Conservation (phyloP, 1,140 invertebrate genomes). For the Drosophila baimaii region DNA sequence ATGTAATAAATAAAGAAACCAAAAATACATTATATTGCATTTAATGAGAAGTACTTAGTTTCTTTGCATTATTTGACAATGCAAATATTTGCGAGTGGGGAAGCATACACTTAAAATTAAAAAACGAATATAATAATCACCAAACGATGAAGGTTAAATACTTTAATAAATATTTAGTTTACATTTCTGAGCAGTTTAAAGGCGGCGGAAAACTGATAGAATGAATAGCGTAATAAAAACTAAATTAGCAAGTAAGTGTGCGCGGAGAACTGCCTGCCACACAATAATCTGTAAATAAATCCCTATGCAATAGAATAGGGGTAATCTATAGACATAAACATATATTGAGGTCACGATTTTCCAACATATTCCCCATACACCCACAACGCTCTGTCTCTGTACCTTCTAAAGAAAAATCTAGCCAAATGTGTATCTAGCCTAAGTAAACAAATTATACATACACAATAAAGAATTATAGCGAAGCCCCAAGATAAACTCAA, state of each 20-base stretch:
- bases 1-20: constrained; percentile 57
- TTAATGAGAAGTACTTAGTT: constrained; percentile 41
- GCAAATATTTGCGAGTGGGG: constrained; percentile 71
- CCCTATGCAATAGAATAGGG: constrained; percentile 3
- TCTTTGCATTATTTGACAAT: constrained; percentile 54
- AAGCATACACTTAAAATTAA: constrained; percentile 77
- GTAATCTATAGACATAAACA: constrained; percentile 7
- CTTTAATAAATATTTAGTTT: constrained; percentile 50
- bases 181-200: constrained; percentile 48
- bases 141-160: constrained; percentile 29
- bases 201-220: constrained; percentile 34
- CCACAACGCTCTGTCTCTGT: constrained; percentile 57
- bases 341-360: constrained; percentile 32
- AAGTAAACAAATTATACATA: constrained; percentile 72
- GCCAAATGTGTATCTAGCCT: constrained; percentile 62
- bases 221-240: constrained; percentile 74
- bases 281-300: constrained; percentile 39
- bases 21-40: constrained; percentile 20
- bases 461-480: constrained; percentile 18
- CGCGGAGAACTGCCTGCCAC: constrained; percentile 54
- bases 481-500: constrained; percentile 44
- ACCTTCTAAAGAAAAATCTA: constrained; percentile 72
- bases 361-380: constrained; percentile 8
- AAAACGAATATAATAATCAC: constrained; percentile 27
- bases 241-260: constrained; percentile 71